Base-by-base conservation (phyloP, 1,140 invertebrate species). In the Dryas iulia region DNA sequence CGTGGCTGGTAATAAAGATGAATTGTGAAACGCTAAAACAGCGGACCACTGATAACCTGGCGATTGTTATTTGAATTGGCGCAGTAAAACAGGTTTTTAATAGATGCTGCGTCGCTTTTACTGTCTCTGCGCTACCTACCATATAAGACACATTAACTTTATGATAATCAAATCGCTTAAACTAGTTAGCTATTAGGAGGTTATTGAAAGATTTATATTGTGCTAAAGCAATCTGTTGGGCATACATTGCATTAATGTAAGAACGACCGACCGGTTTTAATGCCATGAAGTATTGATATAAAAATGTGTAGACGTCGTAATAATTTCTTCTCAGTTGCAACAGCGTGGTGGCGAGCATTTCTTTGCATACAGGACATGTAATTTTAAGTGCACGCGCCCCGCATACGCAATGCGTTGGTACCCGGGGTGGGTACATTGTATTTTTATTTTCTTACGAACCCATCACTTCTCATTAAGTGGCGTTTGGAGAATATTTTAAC, bases 381-480 rank as follows among this genome's bases (percentile, higher is more conserved):
- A 87, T 89, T 81, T 87, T 76, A 83, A 79, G 76, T 67, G 76
- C 66, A 81, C 77, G 87, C 85, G 82, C 71, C 72, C 78, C 75
- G 89, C 89, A 91, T 91, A 89, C 79, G 62, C 63, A 79, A 87
- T 88, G 79, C 71, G 66, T 76, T 72, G 76, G 77, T 81, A 82
- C 77, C 78, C 80, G 56, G 77, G 77, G 84, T 79, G 76, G 84
- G 77, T 78, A 75, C 82, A 87, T 85, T 91, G 87, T 89, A 79
- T 89, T 87, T 90, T 88, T 88, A 89, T 90, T 91, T 91, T 91
- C 89, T 86, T 87, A 89, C 77, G 87, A 91, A 91, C 89, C 86
- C 89, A 91, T 91, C 87, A 91, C 82, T 91, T 91, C 89, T 91
- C 87, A 91, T 91, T 91, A 91, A 91, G 82, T 84, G 84, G 82